phyloP scores from a whole-genome alignment of 2,797 vertebrate genomes.

The Sphenodon punctatus region DNA sequence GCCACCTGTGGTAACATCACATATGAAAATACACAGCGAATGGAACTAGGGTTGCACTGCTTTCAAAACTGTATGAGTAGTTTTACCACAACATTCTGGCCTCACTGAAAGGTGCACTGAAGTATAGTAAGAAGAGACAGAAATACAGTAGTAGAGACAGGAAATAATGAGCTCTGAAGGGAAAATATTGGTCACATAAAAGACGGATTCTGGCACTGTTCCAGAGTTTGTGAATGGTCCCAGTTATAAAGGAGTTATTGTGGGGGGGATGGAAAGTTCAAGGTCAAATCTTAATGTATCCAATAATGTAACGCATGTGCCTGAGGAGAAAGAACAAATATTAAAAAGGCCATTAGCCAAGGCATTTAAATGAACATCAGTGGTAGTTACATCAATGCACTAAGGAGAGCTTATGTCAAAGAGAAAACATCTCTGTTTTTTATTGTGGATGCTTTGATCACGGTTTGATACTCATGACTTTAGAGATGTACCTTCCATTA shows the following conservation, averaged over 20 bases:
- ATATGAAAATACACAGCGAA: no score
- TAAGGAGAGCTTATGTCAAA: neutral
- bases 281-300: neutral
- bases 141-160: neutral
- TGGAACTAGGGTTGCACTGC: no score
- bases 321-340: neutral
- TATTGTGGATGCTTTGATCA: neutral
- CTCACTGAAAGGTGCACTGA: neutral
- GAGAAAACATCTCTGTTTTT: neutral
- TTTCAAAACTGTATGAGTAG: no score
- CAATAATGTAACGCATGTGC: neutral
- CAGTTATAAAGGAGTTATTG: neutral
- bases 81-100: neutral
- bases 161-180: neutral
- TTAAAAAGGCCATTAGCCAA: neutral
- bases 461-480: neutral
- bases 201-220: rapidly evolving
- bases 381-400: neutral
- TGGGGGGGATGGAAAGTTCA: neutral
- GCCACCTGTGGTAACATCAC: no score
- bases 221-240: neutral
- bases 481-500: neutral
- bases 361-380: neutral
- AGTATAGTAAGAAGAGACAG: neutral
- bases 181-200: neutral